Base-by-base conservation (phyloP, 2,888 invertebrate species). In the Tortricodes alternella region DNA sequence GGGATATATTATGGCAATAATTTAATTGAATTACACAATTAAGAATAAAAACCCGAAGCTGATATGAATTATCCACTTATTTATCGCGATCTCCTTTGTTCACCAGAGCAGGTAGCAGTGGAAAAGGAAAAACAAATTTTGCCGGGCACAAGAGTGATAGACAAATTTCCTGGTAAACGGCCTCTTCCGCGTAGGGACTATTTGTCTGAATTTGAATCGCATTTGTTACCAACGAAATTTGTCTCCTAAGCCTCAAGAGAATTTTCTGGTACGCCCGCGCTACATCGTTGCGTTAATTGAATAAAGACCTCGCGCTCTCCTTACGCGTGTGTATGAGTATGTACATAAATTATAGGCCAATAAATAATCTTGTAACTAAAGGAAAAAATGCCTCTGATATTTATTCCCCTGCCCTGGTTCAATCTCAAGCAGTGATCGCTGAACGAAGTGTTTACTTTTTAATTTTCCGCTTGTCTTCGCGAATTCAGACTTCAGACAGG, bases 121-220 rank as follows among this genome's bases (percentile, higher is more conserved):
- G 69, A 71, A 74, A 83, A 79, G 75, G 71, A 78, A 80, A 81
- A 80, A 82, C 80, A 82, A 85, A 86, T 83, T 83, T 78, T 74
- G 74, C 76, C 76, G 73, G 74, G 82, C 79, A 78, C 80, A 80
- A 83, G 87, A 89, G 77, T 89, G 87, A 89, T 88, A 85, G 85
- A 85, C 85, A 83, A 86, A 89, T 90, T 88, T 88, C 83, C 85
- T 83, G 82, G 88, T 83, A 89, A 89, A 84, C 85, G 84, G 83
- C 80, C 83, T 73, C 81, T 78, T 80, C 86, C 89, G 88, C 89
- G 70, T 70, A 55, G 89, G 89, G 89, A 88, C 89, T 86, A 89
- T 89, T 89, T 87, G 85, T 89, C 86, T 89, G 88, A 88, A 88
- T 89, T 89, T 89, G 86, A 89, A 89, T 89, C 86, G 84, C 88